Percentiles rank a stretch among this genome's conserved stretches.
Conservation (phyloP, 2,797 vertebrate genomes). For the Acipenser transmontanus region DNA sequence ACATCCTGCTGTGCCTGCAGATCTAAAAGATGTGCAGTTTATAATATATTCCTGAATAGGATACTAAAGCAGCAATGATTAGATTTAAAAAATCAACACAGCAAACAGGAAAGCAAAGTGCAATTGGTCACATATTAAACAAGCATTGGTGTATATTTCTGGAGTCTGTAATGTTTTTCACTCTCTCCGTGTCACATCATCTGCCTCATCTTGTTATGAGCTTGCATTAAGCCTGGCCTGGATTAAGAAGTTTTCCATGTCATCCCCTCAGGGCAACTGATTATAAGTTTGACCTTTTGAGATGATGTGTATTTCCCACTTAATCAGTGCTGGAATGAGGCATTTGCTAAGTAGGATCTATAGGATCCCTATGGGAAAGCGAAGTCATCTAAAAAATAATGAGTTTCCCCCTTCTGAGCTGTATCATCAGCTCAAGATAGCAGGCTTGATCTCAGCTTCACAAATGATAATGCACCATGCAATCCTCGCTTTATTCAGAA, state of each 20-base stretch:
- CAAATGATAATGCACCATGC: constrained; percentile 34
- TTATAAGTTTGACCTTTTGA: constrained; percentile 73
- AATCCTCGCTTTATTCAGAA: constrained; percentile 32
- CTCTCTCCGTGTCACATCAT: constrained; percentile 18
- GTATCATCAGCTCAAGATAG: constrained; percentile 51
- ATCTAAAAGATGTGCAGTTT: constrained; percentile 4
- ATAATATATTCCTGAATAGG: neutral
- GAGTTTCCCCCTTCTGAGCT: constrained; percentile 53
- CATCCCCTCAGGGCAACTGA: constrained; percentile 57
- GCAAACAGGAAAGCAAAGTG: neutral
- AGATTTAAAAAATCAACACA: neutral
- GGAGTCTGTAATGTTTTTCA: constrained; percentile 14
- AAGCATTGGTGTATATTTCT: constrained; percentile 5
- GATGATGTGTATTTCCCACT: constrained; percentile 66
- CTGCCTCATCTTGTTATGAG: constrained; percentile 39
- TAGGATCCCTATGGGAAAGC: constrained; percentile 59
- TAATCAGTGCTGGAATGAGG: constrained; percentile 70
- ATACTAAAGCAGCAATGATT: neutral
- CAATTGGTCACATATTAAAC: neutral
- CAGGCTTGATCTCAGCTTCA: constrained; percentile 42
- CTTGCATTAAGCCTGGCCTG: constrained; percentile 48
- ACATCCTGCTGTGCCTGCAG: neutral
- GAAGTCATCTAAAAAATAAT: constrained; percentile 71
- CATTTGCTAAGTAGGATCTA: constrained; percentile 61
- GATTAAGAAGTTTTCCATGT: constrained; percentile 60